Conservation (phyloP, 2,888 invertebrate genomes). For the Pseudanteris insignis region DNA sequence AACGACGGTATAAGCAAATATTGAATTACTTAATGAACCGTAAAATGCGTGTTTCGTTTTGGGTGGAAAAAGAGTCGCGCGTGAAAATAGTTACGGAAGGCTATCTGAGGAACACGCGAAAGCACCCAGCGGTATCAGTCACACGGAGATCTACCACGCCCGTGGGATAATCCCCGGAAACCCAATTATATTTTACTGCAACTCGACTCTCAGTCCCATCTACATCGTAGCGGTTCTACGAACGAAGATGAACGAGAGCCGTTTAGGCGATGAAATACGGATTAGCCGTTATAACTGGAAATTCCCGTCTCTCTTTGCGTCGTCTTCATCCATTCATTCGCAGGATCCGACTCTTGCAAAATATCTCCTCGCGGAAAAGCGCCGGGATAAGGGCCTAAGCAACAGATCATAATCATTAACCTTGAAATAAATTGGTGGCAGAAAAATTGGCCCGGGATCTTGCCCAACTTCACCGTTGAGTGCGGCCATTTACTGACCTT, state of each 20-base stretch:
- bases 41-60: constrained; percentile 32
- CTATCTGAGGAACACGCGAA: constrained; percentile 44
- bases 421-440: constrained; percentile 21
- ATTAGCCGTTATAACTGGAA: constrained; percentile 66
- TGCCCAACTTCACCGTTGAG: constrained; percentile 17
- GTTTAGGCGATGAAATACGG: constrained; percentile 64
- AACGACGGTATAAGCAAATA: too few species aligned
- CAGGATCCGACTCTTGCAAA: constrained; percentile 45
- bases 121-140: constrained; percentile 49
- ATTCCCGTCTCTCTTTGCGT: constrained; percentile 57
- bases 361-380: constrained; percentile 41
- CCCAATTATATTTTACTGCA: constrained; percentile 67
- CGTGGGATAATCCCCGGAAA: constrained; percentile 66
- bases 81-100: constrained; percentile 37
- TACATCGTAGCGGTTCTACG: constrained; percentile 49
- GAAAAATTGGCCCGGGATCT: constrained; percentile 14
- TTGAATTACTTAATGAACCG: constrained; percentile 38
- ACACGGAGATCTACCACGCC: constrained; percentile 65
- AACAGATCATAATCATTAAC: constrained; percentile 46
- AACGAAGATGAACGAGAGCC: constrained; percentile 59
- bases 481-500: too few species aligned
- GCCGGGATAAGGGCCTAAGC: constrained; percentile 40
- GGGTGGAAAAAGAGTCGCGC: constrained; percentile 18
- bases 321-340: constrained; percentile 49
- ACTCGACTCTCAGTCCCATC: constrained; percentile 65